A percentile compares a stretch with the other conserved stretches of the same genome.
phyloP scores from a whole-genome alignment of 2,888 invertebrate species.

The Didymodactylos carnosus region DNA sequence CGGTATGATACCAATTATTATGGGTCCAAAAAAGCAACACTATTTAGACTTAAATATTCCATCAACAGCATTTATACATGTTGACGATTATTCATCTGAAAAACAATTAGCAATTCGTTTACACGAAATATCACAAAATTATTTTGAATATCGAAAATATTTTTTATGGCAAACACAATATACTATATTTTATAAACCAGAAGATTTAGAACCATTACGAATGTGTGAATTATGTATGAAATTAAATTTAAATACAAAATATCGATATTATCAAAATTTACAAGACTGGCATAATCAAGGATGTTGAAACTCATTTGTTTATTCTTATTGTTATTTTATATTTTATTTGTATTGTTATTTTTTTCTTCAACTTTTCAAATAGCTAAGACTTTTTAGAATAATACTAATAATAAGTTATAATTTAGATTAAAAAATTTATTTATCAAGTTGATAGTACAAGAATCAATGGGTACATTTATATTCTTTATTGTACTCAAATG shows the following conservation, averaged over 20 bases:
- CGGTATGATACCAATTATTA: constrained; percentile 10
- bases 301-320: no score
- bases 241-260: not conserved
- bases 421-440: no score
- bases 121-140: not conserved
- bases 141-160: constrained; percentile 1
- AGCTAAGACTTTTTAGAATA: no score
- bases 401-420: no score
- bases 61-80: constrained; percentile 4
- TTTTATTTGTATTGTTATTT: no score
- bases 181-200: not conserved
- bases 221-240: constrained; percentile 12
- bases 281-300: not conserved
- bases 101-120: not conserved
- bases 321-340: no score
- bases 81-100: constrained; percentile 1
- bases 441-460: no score
- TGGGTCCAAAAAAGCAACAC: not conserved
- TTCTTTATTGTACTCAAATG: no score
- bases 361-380: no score
- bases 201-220: constrained; percentile 2
- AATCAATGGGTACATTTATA: no score
- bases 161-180: constrained; percentile 4
- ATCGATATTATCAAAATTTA: not conserved
- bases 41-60: constrained; percentile 2